Evolutionary conservation across 2,797 vertebrate genomes (phyloP), one percentile per base, ranked within the genome.

Genomic region (Rousettus madagascariensis): DNA sequence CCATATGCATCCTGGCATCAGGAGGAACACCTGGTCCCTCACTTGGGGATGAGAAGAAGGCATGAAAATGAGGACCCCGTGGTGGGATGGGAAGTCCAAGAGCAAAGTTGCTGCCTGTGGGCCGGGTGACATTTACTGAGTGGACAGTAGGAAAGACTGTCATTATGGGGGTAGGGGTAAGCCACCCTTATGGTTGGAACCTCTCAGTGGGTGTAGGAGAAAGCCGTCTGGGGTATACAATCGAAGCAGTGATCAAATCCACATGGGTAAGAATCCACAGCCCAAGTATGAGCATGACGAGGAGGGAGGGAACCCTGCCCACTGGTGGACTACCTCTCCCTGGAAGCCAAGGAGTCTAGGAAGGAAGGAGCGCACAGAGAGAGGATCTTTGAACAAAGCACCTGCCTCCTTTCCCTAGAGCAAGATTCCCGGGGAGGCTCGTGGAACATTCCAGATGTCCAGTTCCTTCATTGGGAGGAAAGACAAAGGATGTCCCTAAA

Each of bases 401-500:
- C 80, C 51, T 65, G 74, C 75, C 75, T 84, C 86, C 59, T 83
- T 63, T 80, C 63, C 55, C 53, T 51, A 24, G 0, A 0, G 28
- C 30, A 49, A 91, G 57, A 66, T 26, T 41, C 79, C 78, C 55
- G 69, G 30, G 7, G 8, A 57, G 77, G 49, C 55, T 57, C 38
- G 10, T 20, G 53, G 55, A 91, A 95, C 55, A 72, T 63, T 79
- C 82, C 74, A 89, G 77, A 94, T 49, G 59, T n/a, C 94, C 59
- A 72, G n/a, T 51, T 75, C 61, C 86, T 0, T 95, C 94, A 55
- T 49, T 95, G 97, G 97, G 96, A 97, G 96, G 97, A 98, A 98
- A 96, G 98, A 98, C 98, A 98, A 99, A 98, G 98, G 98, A 99
- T 99, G 98, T 96, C 99, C 99, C 98, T 99, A 99, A 99, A 99